Percentiles rank a stretch among this genome's conserved stretches.
Conservation (phyloP, 2,113 vertebrate genomes). For the Leptobrachium leishanense region DNA sequence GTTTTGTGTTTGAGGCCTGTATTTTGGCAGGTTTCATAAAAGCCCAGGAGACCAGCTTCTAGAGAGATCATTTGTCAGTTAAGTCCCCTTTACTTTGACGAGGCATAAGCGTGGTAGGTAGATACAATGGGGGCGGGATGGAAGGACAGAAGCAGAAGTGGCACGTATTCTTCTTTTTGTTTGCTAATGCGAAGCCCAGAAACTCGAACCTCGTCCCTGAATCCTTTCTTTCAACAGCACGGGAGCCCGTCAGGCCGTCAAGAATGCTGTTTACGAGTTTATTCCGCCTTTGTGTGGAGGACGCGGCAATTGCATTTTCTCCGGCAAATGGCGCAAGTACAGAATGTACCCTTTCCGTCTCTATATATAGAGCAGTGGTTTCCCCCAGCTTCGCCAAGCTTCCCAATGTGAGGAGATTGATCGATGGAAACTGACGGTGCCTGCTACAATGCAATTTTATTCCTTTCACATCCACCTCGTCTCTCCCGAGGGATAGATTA, state of each 20-base stretch:
- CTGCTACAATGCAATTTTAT: conserved; percentile 50
- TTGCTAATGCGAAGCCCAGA: background rate
- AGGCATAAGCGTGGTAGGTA: no score
- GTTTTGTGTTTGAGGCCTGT: no score
- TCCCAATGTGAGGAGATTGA: conserved; percentile 46
- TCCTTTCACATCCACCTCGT: conserved; percentile 34
- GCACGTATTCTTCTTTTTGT: no score
- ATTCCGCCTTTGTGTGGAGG: background rate
- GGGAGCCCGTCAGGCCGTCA: conserved; percentile 15
- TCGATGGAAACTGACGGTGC: conserved; percentile 45
- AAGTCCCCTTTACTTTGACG: no score
- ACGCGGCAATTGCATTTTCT: conserved; percentile 10
- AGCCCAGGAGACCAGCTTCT: no score
- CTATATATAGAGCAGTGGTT: conserved; percentile 39
- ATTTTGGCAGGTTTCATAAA: no score
- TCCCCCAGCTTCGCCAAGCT: conserved; percentile 22
- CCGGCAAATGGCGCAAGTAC: conserved; percentile 39
- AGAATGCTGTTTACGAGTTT: conserved; percentile 21
- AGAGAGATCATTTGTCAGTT: no score
- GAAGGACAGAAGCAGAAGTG: no score
- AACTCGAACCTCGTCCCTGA: background rate
- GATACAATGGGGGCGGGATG: no score
- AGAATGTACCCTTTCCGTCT: conserved; percentile 33
- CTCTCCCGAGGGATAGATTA: conserved; percentile 9
- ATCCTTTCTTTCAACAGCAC: background rate